Evolutionary conservation across 2,113 vertebrate genomes (phyloP).

Genomic region (Balaenoptera acutorostrata): DNA sequence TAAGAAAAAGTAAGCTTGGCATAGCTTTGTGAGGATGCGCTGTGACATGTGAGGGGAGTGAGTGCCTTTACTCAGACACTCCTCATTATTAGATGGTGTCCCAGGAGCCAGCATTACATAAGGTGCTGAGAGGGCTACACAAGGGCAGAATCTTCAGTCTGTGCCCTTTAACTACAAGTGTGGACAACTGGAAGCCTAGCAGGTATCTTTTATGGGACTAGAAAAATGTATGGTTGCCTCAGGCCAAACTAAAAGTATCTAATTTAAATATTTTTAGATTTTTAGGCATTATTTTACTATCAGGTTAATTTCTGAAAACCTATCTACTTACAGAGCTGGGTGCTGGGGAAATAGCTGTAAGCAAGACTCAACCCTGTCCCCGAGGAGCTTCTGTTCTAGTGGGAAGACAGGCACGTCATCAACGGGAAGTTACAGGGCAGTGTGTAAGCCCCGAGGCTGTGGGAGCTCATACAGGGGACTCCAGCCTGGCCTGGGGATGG

Average conservation of each 20-base stretch:
- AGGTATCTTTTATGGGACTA: neutral
- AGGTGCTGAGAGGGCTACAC: neutral
- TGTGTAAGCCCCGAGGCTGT: rapidly evolving
- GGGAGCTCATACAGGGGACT: neutral
- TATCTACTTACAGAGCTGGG: neutral
- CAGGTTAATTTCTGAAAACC: neutral
- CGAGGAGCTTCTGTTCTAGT: neutral
- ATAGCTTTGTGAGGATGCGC: neutral
- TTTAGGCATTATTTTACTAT: neutral
- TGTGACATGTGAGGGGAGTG: neutral
- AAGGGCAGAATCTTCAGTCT: neutral
- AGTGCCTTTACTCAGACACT: neutral
- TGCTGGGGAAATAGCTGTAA: neutral
- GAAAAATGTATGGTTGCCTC: neutral
- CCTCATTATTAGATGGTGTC: neutral
- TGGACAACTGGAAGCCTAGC: neutral
- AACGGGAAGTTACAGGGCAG: rapidly evolving
- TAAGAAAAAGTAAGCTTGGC: neutral
- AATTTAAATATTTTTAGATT: neutral
- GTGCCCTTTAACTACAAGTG: neutral
- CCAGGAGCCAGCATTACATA: neutral
- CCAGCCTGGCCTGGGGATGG: neutral
- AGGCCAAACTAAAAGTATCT: neutral
- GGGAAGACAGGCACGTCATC: rapidly evolving
- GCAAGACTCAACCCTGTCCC: neutral